Base-by-base conservation (phyloP, 2,113 vertebrate species). In the Microcebus ravelobensis region DNA sequence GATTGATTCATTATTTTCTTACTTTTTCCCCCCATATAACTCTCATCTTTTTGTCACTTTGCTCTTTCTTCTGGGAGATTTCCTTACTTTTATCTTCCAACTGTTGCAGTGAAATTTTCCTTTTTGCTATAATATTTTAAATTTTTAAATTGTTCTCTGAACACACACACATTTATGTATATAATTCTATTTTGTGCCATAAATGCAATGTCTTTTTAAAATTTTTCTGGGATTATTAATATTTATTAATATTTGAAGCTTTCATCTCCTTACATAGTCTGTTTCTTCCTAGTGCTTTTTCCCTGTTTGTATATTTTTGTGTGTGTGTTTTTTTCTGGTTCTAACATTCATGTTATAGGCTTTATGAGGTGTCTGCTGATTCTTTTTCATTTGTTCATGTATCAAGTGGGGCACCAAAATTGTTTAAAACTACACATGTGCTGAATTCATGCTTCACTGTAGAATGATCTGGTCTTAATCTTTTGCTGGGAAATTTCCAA, bases 81-180 rank as follows among this genome's bases (percentile, higher is more conserved):
- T 55, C 15, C 14, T 96, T 87, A 18, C 65, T 42, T 86, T 96
- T 96, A 17, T 79, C 31, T 95, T 83, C 15, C 27, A 90, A 8
- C 23, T 70, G 3, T 52, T 45, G 21, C 18, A 63, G 1, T 55
- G 42, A 86, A 0, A 15, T 82, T 59, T 97, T 34, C 5, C 27
- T 96, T 86, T 76, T 42, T 57, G 25, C 34, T 76, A 21, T 34
- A 20, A 45, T 52, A 57, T 48, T 48, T 95, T 55, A 63, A 48
- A 70, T 13, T 48, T 93, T 91, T 65, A 45, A 39, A n/a, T 85
- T 77, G 23, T 81, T 90, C 29, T 92, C 23, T 45, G 77, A 89
- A 23, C 15, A 74, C 57, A 71, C 2, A 84, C 17, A 59, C 12
- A 73, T 71, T 39, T 42, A 73, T 14, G 23, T 2, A 36, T 10